phyloP scores from a whole-genome alignment of 2,113 vertebrate genomes.

The Mirounga angustirostris region DNA sequence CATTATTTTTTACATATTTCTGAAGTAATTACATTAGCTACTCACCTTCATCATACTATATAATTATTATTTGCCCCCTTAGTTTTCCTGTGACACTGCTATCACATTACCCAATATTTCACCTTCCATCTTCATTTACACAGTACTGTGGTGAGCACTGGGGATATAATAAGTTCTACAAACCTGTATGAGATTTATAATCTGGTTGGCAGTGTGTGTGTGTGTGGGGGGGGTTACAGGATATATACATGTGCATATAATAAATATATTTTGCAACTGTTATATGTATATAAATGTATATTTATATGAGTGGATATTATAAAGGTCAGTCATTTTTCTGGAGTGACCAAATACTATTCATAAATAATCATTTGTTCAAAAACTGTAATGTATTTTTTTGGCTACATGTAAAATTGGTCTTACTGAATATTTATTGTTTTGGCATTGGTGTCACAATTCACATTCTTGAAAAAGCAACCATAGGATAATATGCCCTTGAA shows the following conservation, averaged over 20 bases:
- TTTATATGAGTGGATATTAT: background rate
- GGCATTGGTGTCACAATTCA: background rate
- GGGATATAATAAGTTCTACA: background rate
- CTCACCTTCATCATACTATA: background rate
- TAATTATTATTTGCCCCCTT: background rate
- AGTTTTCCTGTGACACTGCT: background rate
- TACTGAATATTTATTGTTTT: constrained; percentile 36
- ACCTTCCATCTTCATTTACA: background rate
- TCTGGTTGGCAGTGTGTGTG: background rate
- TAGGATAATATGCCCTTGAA: background rate
- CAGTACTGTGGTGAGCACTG: background rate
- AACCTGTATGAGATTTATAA: background rate
- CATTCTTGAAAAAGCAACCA: background rate
- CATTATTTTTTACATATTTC: background rate
- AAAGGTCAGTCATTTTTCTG: constrained; percentile 34
- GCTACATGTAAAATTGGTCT: background rate
- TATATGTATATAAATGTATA: background rate
- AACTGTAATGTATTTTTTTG: background rate
- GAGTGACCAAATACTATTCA: constrained; percentile 8
- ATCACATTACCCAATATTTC: background rate
- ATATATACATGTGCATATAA: background rate
- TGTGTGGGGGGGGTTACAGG: background rate
- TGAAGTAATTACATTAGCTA: background rate
- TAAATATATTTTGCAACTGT: background rate
- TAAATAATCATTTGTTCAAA: constrained; percentile 11